Conservation (phyloP, 1,140 invertebrate genomes). For the Samia ricini region DNA sequence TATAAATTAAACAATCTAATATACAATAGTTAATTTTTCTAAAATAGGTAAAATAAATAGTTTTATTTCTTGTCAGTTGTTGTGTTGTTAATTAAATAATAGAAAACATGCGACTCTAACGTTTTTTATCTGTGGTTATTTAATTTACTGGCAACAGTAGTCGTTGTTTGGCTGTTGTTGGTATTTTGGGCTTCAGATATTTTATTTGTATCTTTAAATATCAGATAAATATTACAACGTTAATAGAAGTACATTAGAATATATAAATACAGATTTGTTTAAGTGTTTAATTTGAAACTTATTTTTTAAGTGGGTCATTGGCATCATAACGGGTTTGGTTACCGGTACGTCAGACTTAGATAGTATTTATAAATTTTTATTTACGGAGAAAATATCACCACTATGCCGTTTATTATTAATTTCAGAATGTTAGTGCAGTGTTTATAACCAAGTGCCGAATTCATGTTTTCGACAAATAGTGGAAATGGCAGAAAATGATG, state of each 20-base stretch:
- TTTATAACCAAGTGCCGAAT: constrained; percentile 27
- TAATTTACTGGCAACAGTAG: constrained; percentile 13
- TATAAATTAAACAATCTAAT: too few species aligned
- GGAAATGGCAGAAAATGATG: constrained; percentile 80
- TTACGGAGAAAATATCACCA: constrained; percentile 2
- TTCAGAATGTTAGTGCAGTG: constrained; percentile 19
- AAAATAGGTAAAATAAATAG: too few species aligned
- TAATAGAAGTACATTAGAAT: constrained; percentile 35
- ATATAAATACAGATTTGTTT: constrained; percentile 21
- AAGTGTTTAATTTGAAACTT: constrained; percentile 33
- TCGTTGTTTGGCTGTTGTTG: constrained; percentile 45
- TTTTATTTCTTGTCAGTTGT: too few species aligned
- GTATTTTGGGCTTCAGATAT: constrained; percentile 27
- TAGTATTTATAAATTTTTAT: constrained; percentile 31
- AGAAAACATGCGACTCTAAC: too few species aligned
- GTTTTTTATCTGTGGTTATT: too few species aligned
- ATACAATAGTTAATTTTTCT: too few species aligned
- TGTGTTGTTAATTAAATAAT: too few species aligned
- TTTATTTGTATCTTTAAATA: constrained; percentile 56
- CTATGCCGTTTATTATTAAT: constrained; percentile 10
- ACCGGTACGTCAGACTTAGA: constrained; percentile 68
- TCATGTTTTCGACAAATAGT: constrained; percentile 43
- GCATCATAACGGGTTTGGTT: constrained; percentile 58
- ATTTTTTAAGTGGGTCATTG: constrained; percentile 60
- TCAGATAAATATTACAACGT: constrained; percentile 41